A percentile compares a stretch with the other conserved stretches of the same genome.
phyloP scores from a whole-genome alignment of 2,113 vertebrate species.

The Poeciliopsis turrubarensis region DNA sequence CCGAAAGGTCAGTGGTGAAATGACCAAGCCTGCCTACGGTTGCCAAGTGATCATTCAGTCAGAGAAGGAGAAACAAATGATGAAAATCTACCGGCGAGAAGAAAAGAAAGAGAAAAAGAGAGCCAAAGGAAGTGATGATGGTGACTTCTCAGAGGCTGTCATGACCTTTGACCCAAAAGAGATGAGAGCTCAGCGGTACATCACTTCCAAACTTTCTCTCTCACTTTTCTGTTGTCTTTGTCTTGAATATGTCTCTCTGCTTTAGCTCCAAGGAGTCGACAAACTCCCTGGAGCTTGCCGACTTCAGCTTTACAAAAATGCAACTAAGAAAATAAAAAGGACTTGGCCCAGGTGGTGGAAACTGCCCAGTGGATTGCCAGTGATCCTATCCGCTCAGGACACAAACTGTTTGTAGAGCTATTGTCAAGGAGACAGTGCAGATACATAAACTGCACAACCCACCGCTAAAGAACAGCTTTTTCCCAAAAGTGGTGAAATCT shows the following conservation, averaged over 20 bases:
- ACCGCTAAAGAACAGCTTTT: too few relatives aligned
- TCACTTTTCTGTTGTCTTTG: slow-evolving; percentile 13
- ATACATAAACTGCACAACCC: too few relatives aligned
- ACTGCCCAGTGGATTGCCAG: too few relatives aligned
- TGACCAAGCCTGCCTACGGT: slow-evolving; percentile 85
- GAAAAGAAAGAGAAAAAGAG: slow-evolving; percentile 89
- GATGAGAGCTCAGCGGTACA: slow-evolving; percentile 89
- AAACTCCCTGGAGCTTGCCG: neutral
- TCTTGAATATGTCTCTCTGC: slow-evolving; percentile 9
- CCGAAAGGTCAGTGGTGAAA: slow-evolving; percentile 81
- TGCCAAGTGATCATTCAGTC: slow-evolving; percentile 98
- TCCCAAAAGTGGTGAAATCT: too few relatives aligned
- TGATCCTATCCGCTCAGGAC: too few relatives aligned
- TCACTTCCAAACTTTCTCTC: neutral
- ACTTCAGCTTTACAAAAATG: slow-evolving; percentile 5
- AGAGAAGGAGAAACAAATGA: slow-evolving; percentile 92
- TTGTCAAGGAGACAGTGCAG: too few relatives aligned
- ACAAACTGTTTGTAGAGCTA: too few relatives aligned
- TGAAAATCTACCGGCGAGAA: slow-evolving; percentile 92
- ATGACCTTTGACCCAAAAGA: slow-evolving; percentile 90
- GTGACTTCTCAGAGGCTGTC: slow-evolving; percentile 79
- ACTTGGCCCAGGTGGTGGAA: too few relatives aligned
- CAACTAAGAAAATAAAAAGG: neutral
- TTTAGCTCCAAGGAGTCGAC: slow-evolving; percentile 9
- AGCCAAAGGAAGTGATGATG: slow-evolving; percentile 88